phyloP scores from a whole-genome alignment of 2,888 invertebrate genomes.

The Drosophila merina region DNA sequence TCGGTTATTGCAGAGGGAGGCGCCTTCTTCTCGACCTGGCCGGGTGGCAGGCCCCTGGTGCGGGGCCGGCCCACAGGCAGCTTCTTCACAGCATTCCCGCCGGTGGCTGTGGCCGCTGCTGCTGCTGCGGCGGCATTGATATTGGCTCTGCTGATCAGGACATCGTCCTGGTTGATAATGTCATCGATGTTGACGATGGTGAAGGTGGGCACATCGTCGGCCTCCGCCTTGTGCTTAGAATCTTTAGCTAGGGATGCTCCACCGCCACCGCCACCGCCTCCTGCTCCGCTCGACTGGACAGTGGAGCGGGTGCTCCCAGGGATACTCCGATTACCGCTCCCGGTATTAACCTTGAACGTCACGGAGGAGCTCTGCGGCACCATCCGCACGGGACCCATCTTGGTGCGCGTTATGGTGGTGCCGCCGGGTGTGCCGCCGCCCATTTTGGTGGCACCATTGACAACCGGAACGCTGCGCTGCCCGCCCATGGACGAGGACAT shows the following conservation, averaged over 20 bases:
- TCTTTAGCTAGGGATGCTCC: background rate
- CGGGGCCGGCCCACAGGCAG: slow-evolving; percentile 26
- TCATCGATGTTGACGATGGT: slow-evolving; percentile 84
- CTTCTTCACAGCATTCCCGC: slow-evolving; percentile 30
- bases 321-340: background rate
- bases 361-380: slow-evolving; percentile 11
- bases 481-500: slow-evolving; percentile 2
- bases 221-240: slow-evolving; percentile 13
- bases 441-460: slow-evolving; percentile 48
- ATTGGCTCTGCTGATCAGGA: slow-evolving; percentile 70
- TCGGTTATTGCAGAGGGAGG: background rate
- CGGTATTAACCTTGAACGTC: slow-evolving; percentile 11
- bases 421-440: slow-evolving; percentile 14
- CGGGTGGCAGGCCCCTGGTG: slow-evolving; percentile 7
- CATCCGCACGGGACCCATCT: slow-evolving; percentile 7
- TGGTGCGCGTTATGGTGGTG: slow-evolving; percentile 3
- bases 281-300: background rate
- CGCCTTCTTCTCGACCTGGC: slow-evolving; percentile 5
- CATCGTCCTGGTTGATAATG: slow-evolving; percentile 83
- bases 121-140: slow-evolving; percentile 21
- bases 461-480: slow-evolving; percentile 33
- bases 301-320: background rate
- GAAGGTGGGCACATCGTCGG: slow-evolving; percentile 83
- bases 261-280: background rate
- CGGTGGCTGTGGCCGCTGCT: background rate